phyloP scores from a whole-genome alignment of 1,140 invertebrate genomes.

The Euglossa dilemma region DNA sequence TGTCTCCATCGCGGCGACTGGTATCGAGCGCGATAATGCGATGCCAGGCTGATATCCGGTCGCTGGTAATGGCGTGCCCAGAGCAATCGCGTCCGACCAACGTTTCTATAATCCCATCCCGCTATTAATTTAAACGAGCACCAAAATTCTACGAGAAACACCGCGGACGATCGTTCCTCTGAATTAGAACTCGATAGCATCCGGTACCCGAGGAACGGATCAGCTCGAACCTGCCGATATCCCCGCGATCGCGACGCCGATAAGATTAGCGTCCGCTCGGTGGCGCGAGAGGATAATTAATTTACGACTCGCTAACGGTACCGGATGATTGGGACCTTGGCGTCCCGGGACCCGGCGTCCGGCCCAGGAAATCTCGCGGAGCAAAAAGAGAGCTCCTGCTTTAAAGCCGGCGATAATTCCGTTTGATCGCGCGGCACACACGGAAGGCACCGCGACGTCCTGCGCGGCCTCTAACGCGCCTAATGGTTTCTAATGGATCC shows the following conservation, averaged over 20 bases:
- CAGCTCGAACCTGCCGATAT: neutral
- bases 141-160: too few species aligned
- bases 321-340: slow-evolving; percentile 47
- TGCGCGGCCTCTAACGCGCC: slow-evolving; percentile 18
- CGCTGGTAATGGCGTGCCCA: slow-evolving; percentile 7
- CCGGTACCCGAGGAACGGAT: too few species aligned
- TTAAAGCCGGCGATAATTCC: slow-evolving; percentile 50
- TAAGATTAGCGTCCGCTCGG: neutral
- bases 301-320: slow-evolving; percentile 57
- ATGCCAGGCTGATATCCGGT: slow-evolving; percentile 27
- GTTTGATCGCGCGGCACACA: slow-evolving; percentile 29
- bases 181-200: too few species aligned
- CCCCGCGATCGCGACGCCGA: neutral
- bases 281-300: slow-evolving; percentile 48
- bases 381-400: slow-evolving; percentile 7
- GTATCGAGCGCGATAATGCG: slow-evolving; percentile 40
- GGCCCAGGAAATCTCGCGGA: neutral
- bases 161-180: too few species aligned
- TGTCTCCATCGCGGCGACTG: slow-evolving; percentile 44
- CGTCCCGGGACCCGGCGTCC: slow-evolving; percentile 57
- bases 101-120: neutral
- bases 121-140: too few species aligned
- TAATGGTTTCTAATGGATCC: slow-evolving; percentile 68
- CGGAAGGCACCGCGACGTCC: neutral
- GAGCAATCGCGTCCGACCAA: neutral